Evolutionary conservation across 2,888 invertebrate species (phyloP), one percentile per base, ranked within the genome.

Genomic region (Liposcelis brunnea): DNA sequence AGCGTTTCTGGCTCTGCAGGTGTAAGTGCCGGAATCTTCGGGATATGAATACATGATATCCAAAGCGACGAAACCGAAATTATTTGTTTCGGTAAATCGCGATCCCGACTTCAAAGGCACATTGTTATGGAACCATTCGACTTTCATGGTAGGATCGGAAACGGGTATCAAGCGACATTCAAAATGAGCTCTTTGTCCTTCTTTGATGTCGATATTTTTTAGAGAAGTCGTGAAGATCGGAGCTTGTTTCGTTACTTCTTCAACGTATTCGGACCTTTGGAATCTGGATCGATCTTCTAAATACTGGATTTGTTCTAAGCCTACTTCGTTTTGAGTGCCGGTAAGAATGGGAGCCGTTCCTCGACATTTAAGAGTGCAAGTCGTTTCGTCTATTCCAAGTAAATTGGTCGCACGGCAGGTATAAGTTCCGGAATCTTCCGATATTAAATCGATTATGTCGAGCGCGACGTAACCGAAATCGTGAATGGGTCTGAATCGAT

Each of bases 381-480:
- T 74, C 1, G 82, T 83, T 67, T 90, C 90, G 59, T 89, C 93
- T 49, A 76, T 75, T 40, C 98, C 98, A 19, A 86, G 75, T 21
- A 83, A 68, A 59, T 95, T 98, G 1, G 83, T 81, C 15, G 95
- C 93, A 48, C 89, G 74, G 59, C 94, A 91, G 2, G 93, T 94
- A 63, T 97, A 98, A 16, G 80, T 74, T 42, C 89, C 94, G 1
- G 84, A 80, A 64, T 98, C 97, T 69, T 97, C 95, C 45, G 93
- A 87, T 59, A 94, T 94, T 46, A 93, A 70, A 60, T 94, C 94
- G 52, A 94, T 79, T 51, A 98, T 89, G 59, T 97, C 97, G 50
- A 99, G 70, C 12, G 95, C 94, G 16, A 97, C 97, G 60, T 94
- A 97, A 34, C 97, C 97, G 64, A 98, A 97, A 64, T 98, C 97